Percentiles rank a stretch among this genome's conserved stretches.
phyloP scores from a whole-genome alignment of 2,888 invertebrate genomes.

The Drosophila birchii region DNA sequence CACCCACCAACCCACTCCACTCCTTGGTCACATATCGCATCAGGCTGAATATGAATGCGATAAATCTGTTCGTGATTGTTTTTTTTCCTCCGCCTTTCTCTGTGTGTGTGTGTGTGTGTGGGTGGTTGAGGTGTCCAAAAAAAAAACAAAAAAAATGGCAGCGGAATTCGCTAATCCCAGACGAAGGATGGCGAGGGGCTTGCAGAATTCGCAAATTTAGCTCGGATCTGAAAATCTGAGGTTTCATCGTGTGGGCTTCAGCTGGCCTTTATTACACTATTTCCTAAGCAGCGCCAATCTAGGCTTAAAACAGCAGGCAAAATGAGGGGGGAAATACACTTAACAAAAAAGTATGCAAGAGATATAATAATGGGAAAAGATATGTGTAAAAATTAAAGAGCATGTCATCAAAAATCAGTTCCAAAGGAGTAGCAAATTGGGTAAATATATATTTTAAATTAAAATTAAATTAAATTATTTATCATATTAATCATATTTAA shows the following conservation, averaged over 20 bases:
- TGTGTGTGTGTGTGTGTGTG: constrained; percentile 3
- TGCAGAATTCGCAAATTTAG: constrained; percentile 23
- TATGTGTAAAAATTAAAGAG: not conserved
- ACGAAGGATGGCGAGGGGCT: not conserved
- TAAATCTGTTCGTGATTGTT: constrained; percentile 84
- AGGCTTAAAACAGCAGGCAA: constrained; percentile 22
- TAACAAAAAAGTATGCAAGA: not conserved
- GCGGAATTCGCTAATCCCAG: constrained; percentile 76
- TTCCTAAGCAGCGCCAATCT: constrained; percentile 43
- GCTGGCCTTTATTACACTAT: constrained; percentile 81
- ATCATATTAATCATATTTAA: too few relatives aligned
- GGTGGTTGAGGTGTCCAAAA: constrained; percentile 65
- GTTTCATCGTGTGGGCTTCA: constrained; percentile 44
- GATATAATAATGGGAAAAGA: not conserved
- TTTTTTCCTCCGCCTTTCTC: constrained; percentile 51
- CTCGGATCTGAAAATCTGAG: constrained; percentile 28
- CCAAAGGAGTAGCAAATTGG: too few relatives aligned
- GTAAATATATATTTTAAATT: too few relatives aligned
- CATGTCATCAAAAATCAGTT: too few relatives aligned
- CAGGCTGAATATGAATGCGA: constrained; percentile 81
- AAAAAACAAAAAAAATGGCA: constrained; percentile 65
- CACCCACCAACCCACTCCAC: not conserved
- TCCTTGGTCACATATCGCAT: constrained; percentile 73
- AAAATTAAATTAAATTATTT: not conserved
- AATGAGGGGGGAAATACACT: constrained; percentile 2